Percentiles rank a stretch among this genome's conserved stretches.
phyloP scores from a whole-genome alignment of 2,888 invertebrate species.

The Macrosiphum euphorbiae region DNA sequence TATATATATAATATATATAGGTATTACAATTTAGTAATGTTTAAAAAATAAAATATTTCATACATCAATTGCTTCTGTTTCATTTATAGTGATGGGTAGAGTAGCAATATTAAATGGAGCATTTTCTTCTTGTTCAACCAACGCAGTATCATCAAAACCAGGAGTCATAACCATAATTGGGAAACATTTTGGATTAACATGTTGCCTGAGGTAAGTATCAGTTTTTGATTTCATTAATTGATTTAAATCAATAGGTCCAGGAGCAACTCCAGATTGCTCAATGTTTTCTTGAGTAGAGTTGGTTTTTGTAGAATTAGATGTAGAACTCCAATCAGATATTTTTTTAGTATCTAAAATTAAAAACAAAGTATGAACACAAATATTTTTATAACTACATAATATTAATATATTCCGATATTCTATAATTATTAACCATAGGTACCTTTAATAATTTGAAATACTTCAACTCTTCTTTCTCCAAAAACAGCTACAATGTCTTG shows the following conservation, averaged over 20 bases:
- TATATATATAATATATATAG: background rate
- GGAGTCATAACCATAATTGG: conserved; percentile 60
- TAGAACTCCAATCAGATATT: conserved; percentile 43
- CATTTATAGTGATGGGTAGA: conserved; percentile 67
- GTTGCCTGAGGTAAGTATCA: conserved; percentile 45
- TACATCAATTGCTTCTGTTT: conserved; percentile 67
- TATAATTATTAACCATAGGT: conserved; percentile 37
- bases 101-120: conserved; percentile 59
- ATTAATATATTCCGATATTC: background rate
- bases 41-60: background rate
- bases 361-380: background rate
- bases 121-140: conserved; percentile 55
- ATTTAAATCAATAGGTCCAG: conserved; percentile 57
- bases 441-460: conserved; percentile 73
- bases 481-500: conserved; percentile 80
- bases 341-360: conserved; percentile 35
- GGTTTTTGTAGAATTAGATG: background rate
- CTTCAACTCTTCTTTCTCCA: conserved; percentile 75
- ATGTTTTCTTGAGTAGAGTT: conserved; percentile 32
- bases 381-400: background rate
- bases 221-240: conserved; percentile 57
- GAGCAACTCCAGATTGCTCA: background rate
- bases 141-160: conserved; percentile 57
- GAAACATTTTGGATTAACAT: conserved; percentile 54
- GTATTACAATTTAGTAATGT: background rate